phyloP scores from a whole-genome alignment of 2,888 invertebrate genomes.

The Cataglyphis cursor region DNA sequence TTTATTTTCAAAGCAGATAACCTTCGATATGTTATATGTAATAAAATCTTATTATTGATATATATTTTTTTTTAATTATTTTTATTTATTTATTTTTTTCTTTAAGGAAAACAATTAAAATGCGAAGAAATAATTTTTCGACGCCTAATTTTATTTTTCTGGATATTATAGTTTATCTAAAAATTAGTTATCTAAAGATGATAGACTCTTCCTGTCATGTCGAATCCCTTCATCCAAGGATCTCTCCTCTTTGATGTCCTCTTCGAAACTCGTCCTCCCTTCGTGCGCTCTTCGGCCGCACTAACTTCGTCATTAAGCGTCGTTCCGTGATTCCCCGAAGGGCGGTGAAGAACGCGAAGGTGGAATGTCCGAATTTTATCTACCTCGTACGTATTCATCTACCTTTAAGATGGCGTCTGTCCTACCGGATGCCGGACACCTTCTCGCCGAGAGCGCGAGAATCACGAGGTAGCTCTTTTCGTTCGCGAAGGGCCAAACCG shows the following conservation, averaged over 20 bases:
- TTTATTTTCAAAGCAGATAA: background rate
- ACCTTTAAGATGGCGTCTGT: conserved; percentile 35
- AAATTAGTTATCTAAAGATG: conserved; percentile 8
- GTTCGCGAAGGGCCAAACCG: conserved; percentile 14
- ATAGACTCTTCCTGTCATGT: conserved; percentile 1
- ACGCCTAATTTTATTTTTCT: background rate
- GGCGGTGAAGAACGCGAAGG: conserved; percentile 14
- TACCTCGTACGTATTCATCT: background rate
- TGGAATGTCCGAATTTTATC: background rate
- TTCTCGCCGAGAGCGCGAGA: conserved; percentile 36
- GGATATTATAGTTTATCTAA: conserved; percentile 6
- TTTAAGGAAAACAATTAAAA: background rate
- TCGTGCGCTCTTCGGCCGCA: conserved; percentile 21
- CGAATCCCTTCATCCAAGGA: conserved; percentile 6
- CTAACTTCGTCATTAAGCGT: conserved; percentile 15
- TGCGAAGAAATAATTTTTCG: background rate
- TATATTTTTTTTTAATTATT: background rate
- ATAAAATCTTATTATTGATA: background rate
- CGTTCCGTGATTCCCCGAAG: conserved; percentile 18
- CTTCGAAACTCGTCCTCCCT: background rate
- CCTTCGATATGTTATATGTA: background rate
- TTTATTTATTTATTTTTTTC: background rate
- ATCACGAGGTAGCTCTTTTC: conserved; percentile 34
- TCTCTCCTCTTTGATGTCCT: background rate
- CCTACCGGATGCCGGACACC: conserved; percentile 35